Conservation (phyloP, 2,797 vertebrate species). For the Rhabdophis nuchalis region DNA sequence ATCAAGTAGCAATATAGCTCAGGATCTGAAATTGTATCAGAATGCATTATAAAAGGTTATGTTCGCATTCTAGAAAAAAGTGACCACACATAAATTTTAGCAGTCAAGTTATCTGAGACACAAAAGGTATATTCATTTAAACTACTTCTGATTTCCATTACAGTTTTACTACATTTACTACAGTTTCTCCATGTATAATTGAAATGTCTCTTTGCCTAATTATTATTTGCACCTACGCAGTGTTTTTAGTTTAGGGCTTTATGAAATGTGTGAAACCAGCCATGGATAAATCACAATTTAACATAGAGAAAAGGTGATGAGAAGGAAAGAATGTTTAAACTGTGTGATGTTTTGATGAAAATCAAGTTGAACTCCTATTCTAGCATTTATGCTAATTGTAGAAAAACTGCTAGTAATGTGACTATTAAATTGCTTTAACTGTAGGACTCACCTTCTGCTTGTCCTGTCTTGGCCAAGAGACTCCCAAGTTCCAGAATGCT, state of each 20-base stretch:
- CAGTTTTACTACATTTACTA: neutral
- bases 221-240: neutral
- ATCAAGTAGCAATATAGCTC: neutral
- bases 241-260: neutral
- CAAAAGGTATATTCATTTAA: neutral
- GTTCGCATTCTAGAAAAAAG: neutral
- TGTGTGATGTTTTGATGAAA: neutral
- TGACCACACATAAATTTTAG: neutral
- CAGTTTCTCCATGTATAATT: neutral
- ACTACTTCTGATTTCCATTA: neutral
- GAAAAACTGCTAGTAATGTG: neutral
- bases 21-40: neutral
- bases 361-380: neutral
- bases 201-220: neutral
- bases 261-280: neutral
- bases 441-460: constrained; percentile 85
- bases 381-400: neutral
- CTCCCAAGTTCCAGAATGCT: constrained; percentile 95
- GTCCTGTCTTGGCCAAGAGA: constrained; percentile 92
- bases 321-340: neutral
- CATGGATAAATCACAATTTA: neutral
- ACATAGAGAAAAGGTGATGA: neutral
- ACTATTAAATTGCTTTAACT: neutral
- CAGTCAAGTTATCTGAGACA: neutral
- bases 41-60: neutral